Evolutionary conservation across 2,113 vertebrate species (phyloP).

Genomic region (Suricata suricatta): DNA sequence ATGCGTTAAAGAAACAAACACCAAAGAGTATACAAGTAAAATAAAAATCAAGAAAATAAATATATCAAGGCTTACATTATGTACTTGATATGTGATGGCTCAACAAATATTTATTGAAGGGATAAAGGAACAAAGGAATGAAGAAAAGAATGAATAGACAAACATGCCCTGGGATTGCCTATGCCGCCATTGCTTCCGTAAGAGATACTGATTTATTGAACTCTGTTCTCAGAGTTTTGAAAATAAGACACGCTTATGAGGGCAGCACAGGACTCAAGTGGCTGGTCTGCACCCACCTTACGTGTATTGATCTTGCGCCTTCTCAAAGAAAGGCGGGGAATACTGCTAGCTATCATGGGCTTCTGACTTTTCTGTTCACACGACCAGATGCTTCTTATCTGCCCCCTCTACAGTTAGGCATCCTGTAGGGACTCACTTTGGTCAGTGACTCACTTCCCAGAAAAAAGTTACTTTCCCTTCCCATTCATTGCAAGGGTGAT

Average conservation of each 20-base stretch:
- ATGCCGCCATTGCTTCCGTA: background rate
- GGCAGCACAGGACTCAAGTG: background rate
- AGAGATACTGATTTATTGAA: background rate
- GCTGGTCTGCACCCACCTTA: background rate
- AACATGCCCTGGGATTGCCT: background rate
- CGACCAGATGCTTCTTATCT: background rate
- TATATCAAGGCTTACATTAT: background rate
- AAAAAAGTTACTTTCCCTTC: background rate
- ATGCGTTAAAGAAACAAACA: conserved; percentile 44
- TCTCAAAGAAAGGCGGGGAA: background rate
- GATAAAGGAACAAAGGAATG: conserved; percentile 16
- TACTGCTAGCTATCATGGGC: background rate
- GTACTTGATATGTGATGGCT: background rate
- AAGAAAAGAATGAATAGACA: conserved; percentile 15
- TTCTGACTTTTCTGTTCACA: background rate
- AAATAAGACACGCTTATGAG: background rate
- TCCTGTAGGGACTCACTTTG: background rate
- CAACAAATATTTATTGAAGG: conserved; percentile 43
- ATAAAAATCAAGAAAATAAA: conserved; percentile 43
- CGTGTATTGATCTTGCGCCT: background rate
- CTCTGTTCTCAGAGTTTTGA: background rate
- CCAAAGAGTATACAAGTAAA: conserved; percentile 15
- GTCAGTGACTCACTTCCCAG: background rate
- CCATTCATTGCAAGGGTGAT: background rate
- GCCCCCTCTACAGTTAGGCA: background rate